Evolutionary conservation across 1,140 invertebrate genomes (phyloP).

Genomic region (Procambarus clarkii): DNA sequence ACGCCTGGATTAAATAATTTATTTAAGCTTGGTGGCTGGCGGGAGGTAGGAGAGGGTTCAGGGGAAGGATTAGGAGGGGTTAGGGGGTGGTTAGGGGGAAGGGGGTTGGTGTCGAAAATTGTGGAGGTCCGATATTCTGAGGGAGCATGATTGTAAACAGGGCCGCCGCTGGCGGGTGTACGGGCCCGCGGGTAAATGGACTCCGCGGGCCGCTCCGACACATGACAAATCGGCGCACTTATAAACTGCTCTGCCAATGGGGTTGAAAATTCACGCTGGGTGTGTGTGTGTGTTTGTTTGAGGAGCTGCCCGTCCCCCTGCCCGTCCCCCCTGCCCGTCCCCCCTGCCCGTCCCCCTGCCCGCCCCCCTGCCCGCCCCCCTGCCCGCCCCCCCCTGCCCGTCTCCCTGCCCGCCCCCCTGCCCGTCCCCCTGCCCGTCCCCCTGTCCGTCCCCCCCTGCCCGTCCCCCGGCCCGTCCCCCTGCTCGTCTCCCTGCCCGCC

Average conservation of each 20-base stretch:
- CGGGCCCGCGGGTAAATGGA: conserved; percentile 23
- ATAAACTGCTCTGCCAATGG: conserved; percentile 44
- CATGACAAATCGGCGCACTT: conserved; percentile 53
- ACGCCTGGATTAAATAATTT: too few species aligned
- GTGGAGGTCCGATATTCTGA: conserved; percentile 30
- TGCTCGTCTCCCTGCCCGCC: too few species aligned
- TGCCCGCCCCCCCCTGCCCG: too few species aligned
- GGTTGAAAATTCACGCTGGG: conserved; percentile 51
- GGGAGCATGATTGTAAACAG: conserved; percentile 40
- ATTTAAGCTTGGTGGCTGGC: not conserved
- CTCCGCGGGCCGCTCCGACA: conserved; percentile 26
- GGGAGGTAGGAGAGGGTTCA: not conserved
- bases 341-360: too few species aligned
- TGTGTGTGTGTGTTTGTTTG: conserved; percentile 19
- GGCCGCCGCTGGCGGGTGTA: not conserved
- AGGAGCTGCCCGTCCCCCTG: not conserved
- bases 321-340: too few species aligned
- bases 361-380: too few species aligned
- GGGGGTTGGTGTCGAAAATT: conserved; percentile 1
- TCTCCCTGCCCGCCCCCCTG: not conserved
- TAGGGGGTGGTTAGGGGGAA: too few species aligned
- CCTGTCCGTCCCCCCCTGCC: too few species aligned
- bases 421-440: not conserved
- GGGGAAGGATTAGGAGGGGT: too few species aligned
- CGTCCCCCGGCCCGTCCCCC: too few species aligned